A percentile compares a stretch with the other conserved stretches of the same genome.
Conservation (phyloP, 2,797 vertebrate genomes). For the Heliangelus exortis region DNA sequence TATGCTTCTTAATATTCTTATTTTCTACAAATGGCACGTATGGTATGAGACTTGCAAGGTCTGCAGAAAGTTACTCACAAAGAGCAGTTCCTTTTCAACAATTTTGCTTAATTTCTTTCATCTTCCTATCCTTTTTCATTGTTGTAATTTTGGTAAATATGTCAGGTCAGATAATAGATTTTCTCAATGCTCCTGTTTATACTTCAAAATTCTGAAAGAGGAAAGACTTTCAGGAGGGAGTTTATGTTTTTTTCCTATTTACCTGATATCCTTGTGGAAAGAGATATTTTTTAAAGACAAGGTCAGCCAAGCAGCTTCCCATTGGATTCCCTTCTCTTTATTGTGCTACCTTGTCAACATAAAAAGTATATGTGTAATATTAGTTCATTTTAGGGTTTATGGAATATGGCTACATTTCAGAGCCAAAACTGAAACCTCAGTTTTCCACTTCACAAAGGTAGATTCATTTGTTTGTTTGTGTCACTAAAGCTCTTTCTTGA, state of each 20-base stretch:
- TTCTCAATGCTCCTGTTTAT: not conserved
- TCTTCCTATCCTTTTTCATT: not conserved
- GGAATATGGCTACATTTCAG: not conserved
- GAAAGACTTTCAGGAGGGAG: not conserved
- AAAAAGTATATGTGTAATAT: not conserved
- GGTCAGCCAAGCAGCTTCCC: not conserved
- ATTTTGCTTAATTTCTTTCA: not conserved
- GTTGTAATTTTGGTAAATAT: not conserved
- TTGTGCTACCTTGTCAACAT: not conserved
- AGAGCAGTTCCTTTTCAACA: not conserved
- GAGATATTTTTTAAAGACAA: not conserved
- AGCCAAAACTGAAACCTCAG: not conserved
- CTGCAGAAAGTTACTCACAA: not conserved
- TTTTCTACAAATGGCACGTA: not conserved
- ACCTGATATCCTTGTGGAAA: not conserved
- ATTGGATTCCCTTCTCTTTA: not conserved
- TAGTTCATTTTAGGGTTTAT: not conserved
- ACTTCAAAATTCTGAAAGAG: slow-evolving; percentile 1
- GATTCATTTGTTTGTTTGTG: not conserved
- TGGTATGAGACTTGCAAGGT: not conserved
- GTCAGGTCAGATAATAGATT: not conserved
- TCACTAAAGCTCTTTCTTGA: not conserved
- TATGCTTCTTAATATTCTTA: not conserved
- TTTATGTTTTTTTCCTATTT: not conserved
- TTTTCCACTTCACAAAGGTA: not conserved